These are phyloP conservation scores for Cyclina sinensis DNA, from an alignment of 1,140 invertebrate genomes.

Conservation along the genomic window DNA sequence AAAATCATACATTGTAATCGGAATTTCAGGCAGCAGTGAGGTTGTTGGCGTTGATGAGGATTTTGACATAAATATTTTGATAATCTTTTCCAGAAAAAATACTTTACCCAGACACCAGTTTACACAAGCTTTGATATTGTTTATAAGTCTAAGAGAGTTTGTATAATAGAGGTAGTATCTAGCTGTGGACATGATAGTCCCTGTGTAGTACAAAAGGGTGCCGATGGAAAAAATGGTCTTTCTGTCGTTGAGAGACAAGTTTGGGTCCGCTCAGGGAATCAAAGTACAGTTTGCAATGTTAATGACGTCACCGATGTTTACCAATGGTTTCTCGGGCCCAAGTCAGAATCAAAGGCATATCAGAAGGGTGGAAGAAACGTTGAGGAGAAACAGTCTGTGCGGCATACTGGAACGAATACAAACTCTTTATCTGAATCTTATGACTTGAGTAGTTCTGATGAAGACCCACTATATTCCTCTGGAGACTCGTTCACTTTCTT, in stretches of 20 bases:
- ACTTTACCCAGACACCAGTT: background rate
- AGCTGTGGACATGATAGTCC: slow-evolving; percentile 41
- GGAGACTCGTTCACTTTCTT: slow-evolving; percentile 7
- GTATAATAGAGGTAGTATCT: slow-evolving; percentile 17
- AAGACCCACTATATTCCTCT: background rate
- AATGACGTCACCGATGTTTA: background rate
- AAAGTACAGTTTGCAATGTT: background rate
- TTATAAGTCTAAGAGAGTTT: slow-evolving; percentile 9
- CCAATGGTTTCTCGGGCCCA: background rate
- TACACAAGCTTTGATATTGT: background rate
- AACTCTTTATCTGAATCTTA: background rate
- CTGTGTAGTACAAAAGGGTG: background rate
- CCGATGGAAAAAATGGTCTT: background rate
- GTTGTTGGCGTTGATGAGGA: background rate
- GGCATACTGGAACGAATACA: background rate
- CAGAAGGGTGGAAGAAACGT: background rate
- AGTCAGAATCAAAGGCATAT: background rate
- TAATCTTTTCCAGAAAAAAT: slow-evolving; percentile 8
- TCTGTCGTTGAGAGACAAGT: background rate
- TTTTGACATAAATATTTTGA: background rate
- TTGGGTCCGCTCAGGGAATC: background rate
- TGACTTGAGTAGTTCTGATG: background rate
- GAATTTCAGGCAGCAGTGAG: background rate
- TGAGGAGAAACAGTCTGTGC: background rate
- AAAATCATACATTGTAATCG: slow-evolving; percentile 37